phyloP scores from a whole-genome alignment of 2,888 invertebrate genomes.

The Nemapogon koenigi region DNA sequence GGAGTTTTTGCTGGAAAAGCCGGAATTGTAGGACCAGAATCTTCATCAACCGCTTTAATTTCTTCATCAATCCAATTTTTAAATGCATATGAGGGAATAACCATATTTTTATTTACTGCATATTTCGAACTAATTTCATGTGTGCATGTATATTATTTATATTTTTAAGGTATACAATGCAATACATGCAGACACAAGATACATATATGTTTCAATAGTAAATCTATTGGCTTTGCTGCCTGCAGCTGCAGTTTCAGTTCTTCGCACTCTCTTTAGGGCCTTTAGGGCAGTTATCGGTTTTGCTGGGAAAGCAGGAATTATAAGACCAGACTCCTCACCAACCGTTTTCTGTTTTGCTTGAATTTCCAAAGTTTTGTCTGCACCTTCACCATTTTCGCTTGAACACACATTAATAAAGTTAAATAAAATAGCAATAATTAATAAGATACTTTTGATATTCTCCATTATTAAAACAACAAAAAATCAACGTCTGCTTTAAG shows the following conservation, averaged over 20 bases:
- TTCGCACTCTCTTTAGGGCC: too few species aligned
- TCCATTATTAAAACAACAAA: too few species aligned
- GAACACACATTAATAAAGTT: conserved; percentile 23
- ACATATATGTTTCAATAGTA: too few species aligned
- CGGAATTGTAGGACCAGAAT: conserved; percentile 20
- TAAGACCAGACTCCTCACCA: too few species aligned
- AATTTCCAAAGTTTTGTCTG: conserved; percentile 39
- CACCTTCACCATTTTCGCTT: conserved; percentile 25
- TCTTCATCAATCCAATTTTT: conserved; percentile 46
- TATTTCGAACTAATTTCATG: conserved; percentile 37
- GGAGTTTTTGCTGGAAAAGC: conserved; percentile 30
- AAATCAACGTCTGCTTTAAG: too few species aligned
- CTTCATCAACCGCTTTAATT: conserved; percentile 32
- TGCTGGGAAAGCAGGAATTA: too few species aligned
- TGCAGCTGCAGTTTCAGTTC: too few species aligned
- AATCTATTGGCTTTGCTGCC: too few species aligned
- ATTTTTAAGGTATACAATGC: too few species aligned
- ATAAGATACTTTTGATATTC: conserved; percentile 4
- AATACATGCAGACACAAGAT: too few species aligned
- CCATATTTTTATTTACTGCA: conserved; percentile 38
- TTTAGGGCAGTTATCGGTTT: too few species aligned
- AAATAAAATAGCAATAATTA: conserved; percentile 26
- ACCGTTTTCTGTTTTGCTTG: conserved; percentile 23
- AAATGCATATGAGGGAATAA: conserved; percentile 37
- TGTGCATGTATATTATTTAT: conserved; percentile 39